Evolutionary conservation across 2,797 vertebrate genomes (phyloP).

Genomic region (Oreochromis mossambicus): DNA sequence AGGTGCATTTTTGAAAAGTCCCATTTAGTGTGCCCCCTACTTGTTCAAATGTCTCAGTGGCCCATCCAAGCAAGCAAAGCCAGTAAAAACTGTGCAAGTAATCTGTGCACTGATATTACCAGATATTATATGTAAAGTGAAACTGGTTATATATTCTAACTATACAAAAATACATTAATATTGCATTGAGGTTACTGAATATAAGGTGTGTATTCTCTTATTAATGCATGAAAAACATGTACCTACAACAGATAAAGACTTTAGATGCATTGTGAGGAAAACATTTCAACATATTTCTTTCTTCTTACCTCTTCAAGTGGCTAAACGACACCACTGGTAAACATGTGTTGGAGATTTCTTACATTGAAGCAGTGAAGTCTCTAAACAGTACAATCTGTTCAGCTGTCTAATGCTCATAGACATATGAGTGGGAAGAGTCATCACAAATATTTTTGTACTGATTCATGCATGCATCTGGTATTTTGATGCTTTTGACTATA

Average conservation of each 20-base stretch:
- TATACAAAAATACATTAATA: background rate
- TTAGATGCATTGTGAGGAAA: background rate
- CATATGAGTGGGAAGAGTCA: background rate
- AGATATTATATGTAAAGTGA: background rate
- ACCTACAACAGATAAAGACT: background rate
- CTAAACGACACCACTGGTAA: background rate
- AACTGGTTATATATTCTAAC: background rate
- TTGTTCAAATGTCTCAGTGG: background rate
- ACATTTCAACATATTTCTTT: background rate
- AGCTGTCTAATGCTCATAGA: background rate
- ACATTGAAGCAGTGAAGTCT: background rate
- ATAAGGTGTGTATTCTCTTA: background rate
- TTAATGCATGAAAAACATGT: background rate
- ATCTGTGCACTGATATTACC: background rate
- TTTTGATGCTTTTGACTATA: background rate
- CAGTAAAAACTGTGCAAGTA: background rate
- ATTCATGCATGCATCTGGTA: background rate
- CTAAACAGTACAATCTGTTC: conserved; percentile 18
- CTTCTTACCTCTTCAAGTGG: background rate
- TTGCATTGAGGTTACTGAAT: background rate
- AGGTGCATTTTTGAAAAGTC: background rate
- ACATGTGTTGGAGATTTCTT: background rate
- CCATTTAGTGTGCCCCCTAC: background rate
- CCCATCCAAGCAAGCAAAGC: background rate
- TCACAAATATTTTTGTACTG: background rate